Conservation (phyloP, 2,113 vertebrate species). For the Paramormyrops kingsleyae region DNA sequence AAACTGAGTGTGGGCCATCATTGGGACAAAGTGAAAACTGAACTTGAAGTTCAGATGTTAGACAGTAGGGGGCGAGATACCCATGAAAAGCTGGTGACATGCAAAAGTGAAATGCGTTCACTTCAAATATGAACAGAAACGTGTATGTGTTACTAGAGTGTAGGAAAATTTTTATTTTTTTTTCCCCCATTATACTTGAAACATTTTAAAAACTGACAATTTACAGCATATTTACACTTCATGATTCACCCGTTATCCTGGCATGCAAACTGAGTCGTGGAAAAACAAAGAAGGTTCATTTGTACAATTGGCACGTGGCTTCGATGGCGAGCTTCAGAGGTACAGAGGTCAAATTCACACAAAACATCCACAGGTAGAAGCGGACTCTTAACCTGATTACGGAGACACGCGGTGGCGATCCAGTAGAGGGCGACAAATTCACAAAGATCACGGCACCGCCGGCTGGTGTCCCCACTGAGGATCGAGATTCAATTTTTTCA, state of each 20-base stretch:
- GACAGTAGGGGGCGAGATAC: background rate
- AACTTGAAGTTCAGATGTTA: background rate
- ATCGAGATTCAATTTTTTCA: background rate
- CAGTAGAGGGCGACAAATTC: background rate
- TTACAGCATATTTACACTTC: conserved; percentile 3
- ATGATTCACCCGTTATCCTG: background rate
- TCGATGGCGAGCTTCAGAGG: background rate
- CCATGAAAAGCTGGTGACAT: background rate
- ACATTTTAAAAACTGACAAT: conserved; percentile 14
- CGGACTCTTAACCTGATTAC: background rate
- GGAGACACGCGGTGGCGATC: background rate
- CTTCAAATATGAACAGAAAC: background rate
- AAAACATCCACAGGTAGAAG: background rate
- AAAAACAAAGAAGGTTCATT: background rate
- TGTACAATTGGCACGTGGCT: background rate
- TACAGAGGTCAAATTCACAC: background rate
- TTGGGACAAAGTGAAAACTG: background rate
- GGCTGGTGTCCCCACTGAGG: background rate
- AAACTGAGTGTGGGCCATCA: background rate
- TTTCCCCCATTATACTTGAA: background rate
- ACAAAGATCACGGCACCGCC: background rate
- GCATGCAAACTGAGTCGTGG: background rate
- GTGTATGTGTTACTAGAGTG: background rate
- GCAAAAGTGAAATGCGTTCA: background rate
- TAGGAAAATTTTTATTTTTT: background rate